Percentiles rank a stretch among this genome's conserved stretches.
Evolutionary conservation across 53 echinoderm and acorn worm species (phyloP).

Genomic region (Arbacia lixula): DNA sequence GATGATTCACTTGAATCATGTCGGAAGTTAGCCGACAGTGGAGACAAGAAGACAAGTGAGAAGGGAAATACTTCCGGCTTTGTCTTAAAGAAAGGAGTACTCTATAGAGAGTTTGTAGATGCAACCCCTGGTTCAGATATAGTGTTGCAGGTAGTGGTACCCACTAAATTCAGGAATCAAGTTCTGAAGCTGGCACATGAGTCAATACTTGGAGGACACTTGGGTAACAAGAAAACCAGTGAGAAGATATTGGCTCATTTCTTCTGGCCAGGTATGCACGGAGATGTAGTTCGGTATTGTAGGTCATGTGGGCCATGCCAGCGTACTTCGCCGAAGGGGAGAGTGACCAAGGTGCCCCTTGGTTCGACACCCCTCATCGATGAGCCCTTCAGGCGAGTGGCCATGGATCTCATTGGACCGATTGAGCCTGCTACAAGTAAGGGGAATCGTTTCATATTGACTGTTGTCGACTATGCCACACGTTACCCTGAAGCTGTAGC

Average conservation of each 20-base stretch:
- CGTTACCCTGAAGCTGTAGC: constrained; percentile 28
- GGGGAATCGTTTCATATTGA: constrained; percentile 9
- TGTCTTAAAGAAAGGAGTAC: neutral
- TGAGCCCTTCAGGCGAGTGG: constrained; percentile 22
- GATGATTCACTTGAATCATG: constrained; percentile 13
- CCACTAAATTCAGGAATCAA: constrained; percentile 31
- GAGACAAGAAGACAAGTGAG: constrained; percentile 14
- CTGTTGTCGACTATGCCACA: constrained; percentile 30
- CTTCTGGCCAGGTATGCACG: constrained; percentile 22
- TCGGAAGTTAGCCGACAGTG: neutral
- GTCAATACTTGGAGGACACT: too few species aligned
- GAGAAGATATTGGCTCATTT: too few species aligned
- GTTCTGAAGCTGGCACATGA: constrained; percentile 39
- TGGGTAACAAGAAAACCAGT: too few species aligned
- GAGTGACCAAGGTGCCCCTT: constrained; percentile 33
- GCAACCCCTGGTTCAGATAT: constrained; percentile 26
- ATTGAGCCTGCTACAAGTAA: constrained; percentile 36
- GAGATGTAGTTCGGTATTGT: constrained; percentile 22
- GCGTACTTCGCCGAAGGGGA: constrained; percentile 26
- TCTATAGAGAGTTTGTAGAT: neutral
- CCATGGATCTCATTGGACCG: constrained; percentile 30
- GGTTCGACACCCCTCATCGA: constrained; percentile 36
- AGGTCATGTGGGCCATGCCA: constrained; percentile 46
- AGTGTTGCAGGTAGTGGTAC: constrained; percentile 29
- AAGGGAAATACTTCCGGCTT: constrained; percentile 9